Evolutionary conservation across 2,888 invertebrate genomes (phyloP).

Genomic region (Tholera decimalis): DNA sequence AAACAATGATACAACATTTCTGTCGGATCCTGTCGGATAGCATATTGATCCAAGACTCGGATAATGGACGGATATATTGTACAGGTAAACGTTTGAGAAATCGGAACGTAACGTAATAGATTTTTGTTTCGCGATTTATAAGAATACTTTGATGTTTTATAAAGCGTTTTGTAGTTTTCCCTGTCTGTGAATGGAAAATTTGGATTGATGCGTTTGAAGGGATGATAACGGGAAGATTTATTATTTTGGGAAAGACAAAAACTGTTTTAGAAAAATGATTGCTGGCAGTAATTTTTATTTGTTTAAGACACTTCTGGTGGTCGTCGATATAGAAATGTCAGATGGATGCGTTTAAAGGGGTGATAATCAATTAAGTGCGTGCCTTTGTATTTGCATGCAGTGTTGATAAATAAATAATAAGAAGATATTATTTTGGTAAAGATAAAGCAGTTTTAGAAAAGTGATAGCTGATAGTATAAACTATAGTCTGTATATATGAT

Average conservation of each 20-base stretch:
- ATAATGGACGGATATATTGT: slow-evolving; percentile 72
- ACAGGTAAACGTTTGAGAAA: slow-evolving; percentile 64
- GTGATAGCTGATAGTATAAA: no score
- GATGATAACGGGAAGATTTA: slow-evolving; percentile 39
- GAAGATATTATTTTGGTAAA: no score
- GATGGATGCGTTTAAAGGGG: no score
- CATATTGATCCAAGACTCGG: slow-evolving; percentile 69
- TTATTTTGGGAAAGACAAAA: slow-evolving; percentile 40
- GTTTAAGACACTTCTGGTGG: no score
- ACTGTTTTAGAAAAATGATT: not conserved
- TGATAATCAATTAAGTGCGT: no score
- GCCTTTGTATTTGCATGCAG: no score
- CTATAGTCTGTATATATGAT: no score
- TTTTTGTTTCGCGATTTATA: slow-evolving; percentile 58
- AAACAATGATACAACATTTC: slow-evolving; percentile 85
- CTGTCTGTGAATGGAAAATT: slow-evolving; percentile 16
- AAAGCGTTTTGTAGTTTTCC: slow-evolving; percentile 56
- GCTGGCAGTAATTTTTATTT: slow-evolving; percentile 1
- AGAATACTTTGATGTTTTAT: slow-evolving; percentile 62
- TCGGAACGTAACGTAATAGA: slow-evolving; percentile 61
- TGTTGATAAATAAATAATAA: no score
- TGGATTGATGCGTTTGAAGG: slow-evolving; percentile 24
- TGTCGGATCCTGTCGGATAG: slow-evolving; percentile 46
- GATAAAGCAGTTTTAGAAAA: no score
- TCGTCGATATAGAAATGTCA: no score